Evolutionary conservation across 1,140 invertebrate species (phyloP).

Genomic region (Ceratina australensis): DNA sequence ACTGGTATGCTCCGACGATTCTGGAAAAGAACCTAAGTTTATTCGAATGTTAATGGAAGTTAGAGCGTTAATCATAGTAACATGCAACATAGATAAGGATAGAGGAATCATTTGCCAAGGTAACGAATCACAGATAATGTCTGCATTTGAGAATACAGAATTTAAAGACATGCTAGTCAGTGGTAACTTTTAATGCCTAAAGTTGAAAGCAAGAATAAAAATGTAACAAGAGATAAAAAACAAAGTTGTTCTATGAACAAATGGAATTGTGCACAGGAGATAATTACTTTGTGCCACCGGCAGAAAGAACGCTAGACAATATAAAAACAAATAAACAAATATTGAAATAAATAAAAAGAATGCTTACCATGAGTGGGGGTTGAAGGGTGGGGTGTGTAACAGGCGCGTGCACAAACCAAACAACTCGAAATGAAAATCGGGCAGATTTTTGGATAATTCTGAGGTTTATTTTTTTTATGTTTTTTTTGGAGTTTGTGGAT

Average conservation of each 20-base stretch:
- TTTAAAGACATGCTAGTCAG: constrained; percentile 27
- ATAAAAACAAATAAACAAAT: constrained; percentile 63
- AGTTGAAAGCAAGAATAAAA: constrained; percentile 22
- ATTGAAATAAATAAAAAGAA: constrained; percentile 78
- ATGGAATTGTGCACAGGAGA: constrained; percentile 50
- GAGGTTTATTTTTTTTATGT: constrained; percentile 67
- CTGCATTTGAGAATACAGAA: constrained; percentile 18
- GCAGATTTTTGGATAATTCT: constrained; percentile 74
- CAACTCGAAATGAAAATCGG: constrained; percentile 80
- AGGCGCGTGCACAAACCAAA: constrained; percentile 80
- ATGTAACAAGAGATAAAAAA: constrained; percentile 16
- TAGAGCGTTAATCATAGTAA: constrained; percentile 70
- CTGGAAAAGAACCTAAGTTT: constrained; percentile 57
- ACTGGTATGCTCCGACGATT: constrained; percentile 40
- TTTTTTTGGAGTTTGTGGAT: constrained; percentile 68
- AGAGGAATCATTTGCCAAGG: constrained; percentile 44
- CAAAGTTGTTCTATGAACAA: constrained; percentile 35
- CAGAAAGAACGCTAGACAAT: constrained; percentile 51
- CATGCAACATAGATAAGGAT: constrained; percentile 68
- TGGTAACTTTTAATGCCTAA: constrained; percentile 17
- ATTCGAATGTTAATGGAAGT: constrained; percentile 71
- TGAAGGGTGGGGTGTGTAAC: constrained; percentile 80
- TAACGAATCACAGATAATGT: constrained; percentile 24
- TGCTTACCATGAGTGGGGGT: constrained; percentile 80
- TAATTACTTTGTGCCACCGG: constrained; percentile 53